Evolutionary conservation across 2,888 invertebrate genomes (phyloP), one percentile per base, ranked within the genome.

Genomic region (Euplagia quadripunctaria): DNA sequence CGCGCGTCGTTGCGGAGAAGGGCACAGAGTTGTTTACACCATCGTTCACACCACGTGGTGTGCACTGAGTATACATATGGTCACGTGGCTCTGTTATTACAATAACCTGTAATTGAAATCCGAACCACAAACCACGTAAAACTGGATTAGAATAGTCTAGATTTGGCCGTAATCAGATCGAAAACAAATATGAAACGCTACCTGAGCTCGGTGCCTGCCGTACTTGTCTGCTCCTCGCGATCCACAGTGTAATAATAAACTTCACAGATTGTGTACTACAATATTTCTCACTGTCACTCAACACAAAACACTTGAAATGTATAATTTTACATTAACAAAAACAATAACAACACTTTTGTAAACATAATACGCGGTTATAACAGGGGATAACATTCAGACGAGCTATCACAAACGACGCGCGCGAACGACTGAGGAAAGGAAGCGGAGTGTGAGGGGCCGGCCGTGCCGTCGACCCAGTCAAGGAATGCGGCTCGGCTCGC

Each of bases 191-290:
- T 81, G 87, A 91, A 90, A 92, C 89, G 89, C 88, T 94, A 95
- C 95, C 95, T 94, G 92, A 93, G 93, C 94, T 93, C 94, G 93
- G 92, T 90, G 93, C 88, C 91, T 91, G 94, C 93, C 94, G 95
- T 94, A 90, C 91, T 90, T 88, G 89, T 89, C 88, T 88, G 86
- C 86, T 90, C 86, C 89, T 88, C 85, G 84, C 86, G 84, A 89
- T 91, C 89, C 90, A 93, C 92, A 89, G 84, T 89, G 85, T 87
- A 85, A 79, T 76, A 78, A 73, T 80, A 41, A 69, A 82, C 83
- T 79, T 79, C 84, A 87, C 86, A 80, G 87, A 83, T 86, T 82
- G 84, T 80, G 78, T 68, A 83, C 77, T 80, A 79, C 73, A 79
- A 79, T 82, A 80, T 79, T 81, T 81, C 89, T 88, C 91, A 89